Base-by-base conservation (phyloP, 2,888 invertebrate genomes). In the Leucoma salicis region DNA sequence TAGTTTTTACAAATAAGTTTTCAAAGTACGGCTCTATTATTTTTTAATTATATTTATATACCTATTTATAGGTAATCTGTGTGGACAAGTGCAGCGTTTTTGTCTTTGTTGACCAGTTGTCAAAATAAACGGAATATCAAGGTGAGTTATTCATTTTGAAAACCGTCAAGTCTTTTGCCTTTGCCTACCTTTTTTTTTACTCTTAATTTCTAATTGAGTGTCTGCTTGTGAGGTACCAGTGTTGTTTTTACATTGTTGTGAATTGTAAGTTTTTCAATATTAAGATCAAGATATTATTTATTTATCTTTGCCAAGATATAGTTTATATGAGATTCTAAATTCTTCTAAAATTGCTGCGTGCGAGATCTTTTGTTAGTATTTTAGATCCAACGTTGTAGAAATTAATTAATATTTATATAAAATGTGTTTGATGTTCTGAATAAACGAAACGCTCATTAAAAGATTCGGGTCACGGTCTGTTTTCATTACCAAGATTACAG, bases 41-140 rank as follows among this genome's bases (percentile, higher is more conserved):
- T 29, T 13, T 1, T 15, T 24, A 21, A 0, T 1, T 18, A n/a
- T n/a, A n/a, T n/a, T n/a, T n/a, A n/a, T n/a, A n/a, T n/a, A n/a
- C n/a, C n/a, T n/a, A n/a, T n/a, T n/a, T n/a, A 21, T 14, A 0
- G 28, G 31, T 47, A 11, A 14, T 35, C 14, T 15, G 15, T 31
- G 42, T 54, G 44, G 35, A 47, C 53, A 53, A 58, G 57, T 59
- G 57, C 46, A 47, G n/a, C 24, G 56, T 56, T 74, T 72, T 77
- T 77, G 71, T 70, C 74, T 71, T 76, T 77, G 79, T 81, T 81
- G 72, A 78, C 63, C 79, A 82, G 76, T 82, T 86, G 85, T 85
- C 79, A 83, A 82, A 86, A 82, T 77, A 77, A 67, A 71, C 69
- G 66, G 68, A 73, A 68, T 71, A 72, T 68, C 76, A 77, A 87